These are phyloP conservation scores for Nycteola revayana DNA, from an alignment of 2,888 invertebrate species.

Conservation along the genomic window DNA sequence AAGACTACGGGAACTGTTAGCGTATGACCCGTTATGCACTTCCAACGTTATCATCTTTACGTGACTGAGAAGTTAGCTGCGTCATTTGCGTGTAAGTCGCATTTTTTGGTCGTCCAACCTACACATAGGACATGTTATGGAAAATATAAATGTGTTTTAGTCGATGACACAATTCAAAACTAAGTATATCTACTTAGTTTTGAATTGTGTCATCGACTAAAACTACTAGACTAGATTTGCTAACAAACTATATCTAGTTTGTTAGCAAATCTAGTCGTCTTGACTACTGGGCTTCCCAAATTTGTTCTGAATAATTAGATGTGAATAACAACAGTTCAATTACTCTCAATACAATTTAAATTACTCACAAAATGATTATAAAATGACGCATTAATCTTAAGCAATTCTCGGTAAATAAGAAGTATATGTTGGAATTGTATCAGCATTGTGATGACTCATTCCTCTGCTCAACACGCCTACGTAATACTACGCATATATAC, in stretches of 20 bases:
- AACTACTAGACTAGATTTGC: no score
- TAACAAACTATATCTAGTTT: no score
- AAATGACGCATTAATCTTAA: slow-evolving; percentile 55
- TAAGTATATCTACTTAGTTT: no score
- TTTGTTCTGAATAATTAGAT: no score
- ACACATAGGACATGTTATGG: no score
- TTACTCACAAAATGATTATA: slow-evolving; percentile 53
- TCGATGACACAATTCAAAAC: slow-evolving; percentile 45
- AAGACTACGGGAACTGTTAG: slow-evolving; percentile 27
- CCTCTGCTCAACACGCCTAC: slow-evolving; percentile 29
- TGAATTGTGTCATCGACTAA: slow-evolving; percentile 39
- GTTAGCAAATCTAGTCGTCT: no score
- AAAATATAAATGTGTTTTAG: no score
- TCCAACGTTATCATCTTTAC: slow-evolving; percentile 41
- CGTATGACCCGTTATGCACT: slow-evolving; percentile 29
- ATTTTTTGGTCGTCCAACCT: not conserved
- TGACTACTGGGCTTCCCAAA: no score
- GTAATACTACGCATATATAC: slow-evolving; percentile 7
- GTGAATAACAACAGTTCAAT: no score
- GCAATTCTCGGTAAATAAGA: slow-evolving; percentile 39
- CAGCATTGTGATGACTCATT: slow-evolving; percentile 50
- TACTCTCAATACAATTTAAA: slow-evolving; percentile 28
- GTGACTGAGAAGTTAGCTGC: slow-evolving; percentile 41
- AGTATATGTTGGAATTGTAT: slow-evolving; percentile 35
- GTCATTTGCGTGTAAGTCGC: slow-evolving; percentile 39